A percentile compares a stretch with the other conserved stretches of the same genome.
phyloP scores from a whole-genome alignment of 2,797 vertebrate genomes.

The Bovichtus diacanthus region DNA sequence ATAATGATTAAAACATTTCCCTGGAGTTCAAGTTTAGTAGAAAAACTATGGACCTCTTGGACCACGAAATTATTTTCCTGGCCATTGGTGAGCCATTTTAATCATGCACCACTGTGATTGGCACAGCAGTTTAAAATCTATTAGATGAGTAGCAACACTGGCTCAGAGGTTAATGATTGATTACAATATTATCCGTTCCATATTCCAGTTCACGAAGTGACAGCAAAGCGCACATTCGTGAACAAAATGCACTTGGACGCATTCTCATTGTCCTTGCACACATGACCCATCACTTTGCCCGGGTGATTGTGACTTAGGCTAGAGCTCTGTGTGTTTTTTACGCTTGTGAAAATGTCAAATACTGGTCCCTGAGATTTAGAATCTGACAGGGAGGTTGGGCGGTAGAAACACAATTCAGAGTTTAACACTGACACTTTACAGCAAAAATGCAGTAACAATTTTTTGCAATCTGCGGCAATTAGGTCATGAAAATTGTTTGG shows the following conservation, averaged over 20 bases:
- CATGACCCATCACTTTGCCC: conserved; percentile 41
- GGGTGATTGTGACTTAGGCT: conserved; percentile 49
- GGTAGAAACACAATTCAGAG: conserved; percentile 45
- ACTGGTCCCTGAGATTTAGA: conserved; percentile 34
- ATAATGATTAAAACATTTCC: not conserved
- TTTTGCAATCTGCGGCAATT: conserved; percentile 24
- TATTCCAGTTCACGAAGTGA: conserved; percentile 37
- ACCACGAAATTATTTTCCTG: conserved; percentile 27
- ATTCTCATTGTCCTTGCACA: conserved; percentile 51
- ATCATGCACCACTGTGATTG: conserved; percentile 32
- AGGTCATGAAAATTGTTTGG: conserved; percentile 58
- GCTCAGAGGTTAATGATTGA: conserved; percentile 56
- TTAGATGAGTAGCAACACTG: conserved; percentile 41
- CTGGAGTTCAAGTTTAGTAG: not conserved
- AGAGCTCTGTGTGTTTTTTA: conserved; percentile 34
- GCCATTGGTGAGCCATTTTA: conserved; percentile 29
- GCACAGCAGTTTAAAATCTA: conserved; percentile 44
- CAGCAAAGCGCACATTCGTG: conserved; percentile 36
- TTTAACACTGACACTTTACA: conserved; percentile 29
- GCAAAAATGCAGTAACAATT: no score
- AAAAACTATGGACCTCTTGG: conserved; percentile 8
- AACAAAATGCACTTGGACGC: conserved; percentile 40
- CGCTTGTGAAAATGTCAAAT: conserved; percentile 52
- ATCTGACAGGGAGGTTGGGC: conserved; percentile 26
- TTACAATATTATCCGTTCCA: conserved; percentile 50